Evolutionary conservation across 2,113 vertebrate genomes (phyloP).

Genomic region (Sminthopsis crassicaudata): DNA sequence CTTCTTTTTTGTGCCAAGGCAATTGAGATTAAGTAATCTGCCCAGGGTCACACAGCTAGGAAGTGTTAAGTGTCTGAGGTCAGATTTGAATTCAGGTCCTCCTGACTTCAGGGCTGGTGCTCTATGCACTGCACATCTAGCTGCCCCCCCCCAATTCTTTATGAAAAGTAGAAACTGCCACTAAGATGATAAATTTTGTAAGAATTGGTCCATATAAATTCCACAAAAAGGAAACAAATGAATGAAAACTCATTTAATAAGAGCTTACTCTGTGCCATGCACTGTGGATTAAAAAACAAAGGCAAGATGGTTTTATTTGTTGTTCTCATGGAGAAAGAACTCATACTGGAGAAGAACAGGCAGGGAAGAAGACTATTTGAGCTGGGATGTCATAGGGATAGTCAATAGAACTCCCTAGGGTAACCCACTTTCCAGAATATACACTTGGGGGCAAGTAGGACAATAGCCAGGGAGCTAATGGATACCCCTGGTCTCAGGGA

Average conservation of each 20-base stretch:
- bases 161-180: background rate
- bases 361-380: too few relatives aligned
- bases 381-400: too few relatives aligned
- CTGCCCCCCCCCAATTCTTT: background rate
- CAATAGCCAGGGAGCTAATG: background rate
- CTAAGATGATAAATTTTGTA: too few relatives aligned
- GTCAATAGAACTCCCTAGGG: background rate
- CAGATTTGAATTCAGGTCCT: too few relatives aligned
- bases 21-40: too few relatives aligned
- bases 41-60: too few relatives aligned
- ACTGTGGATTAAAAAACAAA: background rate
- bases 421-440: background rate
- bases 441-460: background rate
- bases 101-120: too few relatives aligned
- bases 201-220: background rate
- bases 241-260: background rate
- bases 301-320: background rate
- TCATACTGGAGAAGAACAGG: background rate
- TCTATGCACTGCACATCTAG: too few relatives aligned
- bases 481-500: background rate
- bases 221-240: background rate
- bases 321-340: background rate
- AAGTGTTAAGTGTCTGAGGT: too few relatives aligned
- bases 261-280: background rate
- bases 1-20: too few relatives aligned